Conservation (phyloP, 2,797 vertebrate species). For the Toxotes lorentzi region DNA sequence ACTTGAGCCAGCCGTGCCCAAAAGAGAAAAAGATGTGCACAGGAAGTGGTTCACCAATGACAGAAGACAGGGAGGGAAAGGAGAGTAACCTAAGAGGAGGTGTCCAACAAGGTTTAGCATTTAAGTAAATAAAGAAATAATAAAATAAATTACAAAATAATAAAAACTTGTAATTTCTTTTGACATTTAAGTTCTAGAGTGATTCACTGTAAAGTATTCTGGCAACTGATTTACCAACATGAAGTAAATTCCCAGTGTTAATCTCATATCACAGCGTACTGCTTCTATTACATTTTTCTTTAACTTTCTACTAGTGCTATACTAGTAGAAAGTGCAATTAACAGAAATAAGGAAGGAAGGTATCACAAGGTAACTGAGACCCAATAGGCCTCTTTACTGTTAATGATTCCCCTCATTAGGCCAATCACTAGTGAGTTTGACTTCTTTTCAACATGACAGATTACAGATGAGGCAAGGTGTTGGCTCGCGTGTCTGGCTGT, state of each 20-base stretch:
- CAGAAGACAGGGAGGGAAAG: neutral
- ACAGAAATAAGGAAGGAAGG: constrained; percentile 16
- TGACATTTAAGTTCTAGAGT: too few relatives aligned
- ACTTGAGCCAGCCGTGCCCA: neutral
- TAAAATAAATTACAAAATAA: too few relatives aligned
- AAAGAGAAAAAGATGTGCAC: neutral
- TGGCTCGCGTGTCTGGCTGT: constrained; percentile 52
- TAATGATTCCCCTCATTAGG: constrained; percentile 76
- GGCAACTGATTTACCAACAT: constrained; percentile 1
- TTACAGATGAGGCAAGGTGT: constrained; percentile 65
- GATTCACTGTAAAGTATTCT: neutral
- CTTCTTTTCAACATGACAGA: constrained; percentile 72
- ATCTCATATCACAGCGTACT: neutral
- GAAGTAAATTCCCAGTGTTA: neutral
- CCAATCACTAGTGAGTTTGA: constrained; percentile 61
- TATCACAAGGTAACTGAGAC: constrained; percentile 46
- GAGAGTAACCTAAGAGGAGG: neutral
- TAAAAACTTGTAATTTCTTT: too few relatives aligned
- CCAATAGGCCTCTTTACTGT: constrained; percentile 59
- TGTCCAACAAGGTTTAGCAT: neutral
- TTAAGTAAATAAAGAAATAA: neutral
- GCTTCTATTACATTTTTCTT: neutral
- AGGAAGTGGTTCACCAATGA: neutral
- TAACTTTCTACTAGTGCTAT: constrained; percentile 2
- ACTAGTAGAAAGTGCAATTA: too few relatives aligned